These are phyloP conservation scores for Hydroisotoma schaefferi DNA, from an alignment of 2,888 invertebrate species.

Conservation along the genomic window DNA sequence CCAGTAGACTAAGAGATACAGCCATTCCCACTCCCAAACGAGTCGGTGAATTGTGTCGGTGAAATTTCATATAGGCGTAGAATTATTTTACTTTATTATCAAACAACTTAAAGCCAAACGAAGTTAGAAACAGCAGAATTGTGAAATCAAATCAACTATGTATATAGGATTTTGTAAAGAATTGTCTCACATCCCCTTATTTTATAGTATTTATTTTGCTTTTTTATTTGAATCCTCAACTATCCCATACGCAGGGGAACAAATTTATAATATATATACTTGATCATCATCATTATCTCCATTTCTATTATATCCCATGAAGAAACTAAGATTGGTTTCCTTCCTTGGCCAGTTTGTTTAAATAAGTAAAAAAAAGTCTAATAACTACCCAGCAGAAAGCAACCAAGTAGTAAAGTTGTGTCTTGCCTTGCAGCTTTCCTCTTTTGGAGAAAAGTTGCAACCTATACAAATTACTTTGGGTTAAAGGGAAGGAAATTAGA, in stretches of 20 bases:
- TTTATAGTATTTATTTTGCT: no score
- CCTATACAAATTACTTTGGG: slow-evolving; percentile 12
- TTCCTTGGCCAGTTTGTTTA: background rate
- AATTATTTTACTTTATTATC: no score
- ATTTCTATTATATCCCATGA: slow-evolving; percentile 2
- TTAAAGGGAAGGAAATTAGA: slow-evolving; percentile 28
- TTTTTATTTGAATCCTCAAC: no score
- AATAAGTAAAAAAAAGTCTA: background rate
- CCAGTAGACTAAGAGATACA: background rate
- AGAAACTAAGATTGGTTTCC: slow-evolving; percentile 1
- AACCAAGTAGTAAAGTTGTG: slow-evolving; percentile 2
- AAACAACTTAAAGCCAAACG: no score
- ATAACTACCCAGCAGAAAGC: slow-evolving; percentile 4
- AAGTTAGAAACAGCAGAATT: no score
- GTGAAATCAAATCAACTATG: no score
- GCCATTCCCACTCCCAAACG: slow-evolving; percentile 2
- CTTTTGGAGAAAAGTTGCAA: slow-evolving; percentile 15
- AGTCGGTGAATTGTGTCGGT: slow-evolving; percentile 7
- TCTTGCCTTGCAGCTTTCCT: background rate
- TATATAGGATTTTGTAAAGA: no score
- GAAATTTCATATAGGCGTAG: no score
- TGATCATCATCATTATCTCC: slow-evolving; percentile 5
- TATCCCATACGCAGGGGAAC: no score
- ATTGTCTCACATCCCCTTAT: background rate
- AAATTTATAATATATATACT: background rate